phyloP scores from a whole-genome alignment of 2,113 vertebrate genomes.

The Mohoua ochrocephala region DNA sequence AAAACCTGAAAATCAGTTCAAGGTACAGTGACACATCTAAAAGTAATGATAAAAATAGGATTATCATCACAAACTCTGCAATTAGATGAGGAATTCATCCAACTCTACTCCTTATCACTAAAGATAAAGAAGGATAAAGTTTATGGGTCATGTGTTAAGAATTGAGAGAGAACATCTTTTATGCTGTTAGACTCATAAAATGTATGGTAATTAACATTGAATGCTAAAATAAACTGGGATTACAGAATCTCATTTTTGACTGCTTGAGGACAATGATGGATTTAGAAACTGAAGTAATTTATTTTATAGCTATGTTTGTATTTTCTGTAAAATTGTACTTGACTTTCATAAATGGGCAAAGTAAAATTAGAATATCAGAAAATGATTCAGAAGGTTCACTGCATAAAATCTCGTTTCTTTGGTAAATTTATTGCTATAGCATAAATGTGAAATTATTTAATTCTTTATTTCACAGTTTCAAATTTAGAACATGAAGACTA shows the following conservation, averaged over 20 bases:
- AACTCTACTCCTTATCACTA: background rate
- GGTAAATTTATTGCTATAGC: background rate
- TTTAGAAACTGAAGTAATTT: background rate
- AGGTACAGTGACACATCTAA: background rate
- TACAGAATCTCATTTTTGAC: background rate
- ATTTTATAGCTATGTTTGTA: background rate
- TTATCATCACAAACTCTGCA: background rate
- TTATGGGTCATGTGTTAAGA: background rate
- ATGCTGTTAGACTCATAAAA: background rate
- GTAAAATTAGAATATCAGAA: background rate
- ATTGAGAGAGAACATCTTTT: background rate
- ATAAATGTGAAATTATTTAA: background rate
- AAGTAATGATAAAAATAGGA: background rate
- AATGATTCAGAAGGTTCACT: background rate
- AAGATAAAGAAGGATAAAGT: background rate
- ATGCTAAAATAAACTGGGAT: background rate
- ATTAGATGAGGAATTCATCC: background rate
- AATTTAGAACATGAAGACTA: background rate
- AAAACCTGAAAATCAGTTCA: background rate
- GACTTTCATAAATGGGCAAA: background rate
- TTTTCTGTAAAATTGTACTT: conserved; percentile 10
- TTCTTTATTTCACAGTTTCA: background rate
- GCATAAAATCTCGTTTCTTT: background rate
- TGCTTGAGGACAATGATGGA: background rate
- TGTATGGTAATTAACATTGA: background rate